phyloP scores from a whole-genome alignment of 2,797 vertebrate species.

The Sarcoramphus papa region DNA sequence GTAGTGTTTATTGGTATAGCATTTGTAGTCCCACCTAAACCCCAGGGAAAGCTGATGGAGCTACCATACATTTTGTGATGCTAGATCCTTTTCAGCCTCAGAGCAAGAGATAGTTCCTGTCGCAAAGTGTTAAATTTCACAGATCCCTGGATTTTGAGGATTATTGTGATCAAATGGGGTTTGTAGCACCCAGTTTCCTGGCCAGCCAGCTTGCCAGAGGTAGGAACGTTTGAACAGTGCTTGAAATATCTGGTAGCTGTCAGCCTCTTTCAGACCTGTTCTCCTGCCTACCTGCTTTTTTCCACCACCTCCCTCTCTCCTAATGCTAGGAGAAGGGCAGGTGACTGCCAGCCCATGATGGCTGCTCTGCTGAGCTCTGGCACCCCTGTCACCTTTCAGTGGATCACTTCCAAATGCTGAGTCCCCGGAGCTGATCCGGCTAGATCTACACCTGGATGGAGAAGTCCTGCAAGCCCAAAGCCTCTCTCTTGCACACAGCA shows the following conservation, averaged over 20 bases:
- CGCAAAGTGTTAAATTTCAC: background rate
- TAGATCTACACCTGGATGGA: background rate
- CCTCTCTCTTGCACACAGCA: background rate
- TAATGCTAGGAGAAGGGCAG: background rate
- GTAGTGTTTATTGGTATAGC: background rate
- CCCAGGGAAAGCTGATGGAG: background rate
- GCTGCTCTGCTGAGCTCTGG: background rate
- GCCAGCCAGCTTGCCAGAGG: background rate
- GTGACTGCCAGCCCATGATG: background rate
- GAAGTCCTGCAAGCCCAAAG: background rate
- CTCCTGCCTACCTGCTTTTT: background rate
- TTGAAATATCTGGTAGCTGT: background rate
- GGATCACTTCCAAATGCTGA: background rate
- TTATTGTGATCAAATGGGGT: background rate
- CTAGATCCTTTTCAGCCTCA: background rate
- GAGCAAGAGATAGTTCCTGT: background rate
- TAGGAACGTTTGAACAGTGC: background rate
- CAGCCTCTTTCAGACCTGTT: background rate
- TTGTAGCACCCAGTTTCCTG: background rate
- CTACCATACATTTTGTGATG: background rate
- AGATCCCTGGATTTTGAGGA: background rate
- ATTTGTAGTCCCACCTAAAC: background rate
- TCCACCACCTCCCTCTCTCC: background rate
- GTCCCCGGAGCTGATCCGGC: background rate
- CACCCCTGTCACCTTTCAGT: background rate